Conservation (phyloP, 1,140 invertebrate species). For the Brachionus angularis region DNA sequence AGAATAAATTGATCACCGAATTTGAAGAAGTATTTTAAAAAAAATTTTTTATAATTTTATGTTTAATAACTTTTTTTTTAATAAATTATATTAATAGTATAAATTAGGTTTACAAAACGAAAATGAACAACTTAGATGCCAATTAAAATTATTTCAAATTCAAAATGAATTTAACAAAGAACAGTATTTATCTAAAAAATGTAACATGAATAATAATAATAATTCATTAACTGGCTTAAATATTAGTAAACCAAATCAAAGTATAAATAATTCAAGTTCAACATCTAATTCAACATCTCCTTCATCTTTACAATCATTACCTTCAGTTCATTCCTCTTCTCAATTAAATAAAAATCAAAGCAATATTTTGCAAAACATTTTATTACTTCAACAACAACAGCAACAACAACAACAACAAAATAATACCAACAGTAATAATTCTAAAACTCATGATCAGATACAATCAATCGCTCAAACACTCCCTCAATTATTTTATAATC, state of each 20-base stretch:
- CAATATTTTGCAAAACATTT: neutral
- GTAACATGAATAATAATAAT: too few species aligned
- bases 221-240: too few species aligned
- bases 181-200: conserved; percentile 7
- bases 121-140: conserved; percentile 29
- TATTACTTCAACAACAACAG: neutral
- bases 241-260: too few species aligned
- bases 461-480: too few species aligned
- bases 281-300: too few species aligned
- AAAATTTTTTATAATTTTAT: neutral
- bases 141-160: conserved; percentile 23
- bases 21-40: conserved; percentile 32
- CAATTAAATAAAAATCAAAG: neutral
- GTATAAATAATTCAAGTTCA: too few species aligned
- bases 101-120: conserved; percentile 16
- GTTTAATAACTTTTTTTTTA: neutral
- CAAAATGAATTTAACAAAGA: conserved; percentile 36
- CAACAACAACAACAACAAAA: neutral
- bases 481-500: too few species aligned
- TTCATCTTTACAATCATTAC: too few species aligned
- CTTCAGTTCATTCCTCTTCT: too few species aligned
- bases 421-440: neutral
- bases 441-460: neutral
- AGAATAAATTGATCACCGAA: conserved; percentile 6
- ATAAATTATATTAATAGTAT: neutral